Base-by-base conservation (phyloP, 2,797 vertebrate species). In the Notoglanidium macrostoma region DNA sequence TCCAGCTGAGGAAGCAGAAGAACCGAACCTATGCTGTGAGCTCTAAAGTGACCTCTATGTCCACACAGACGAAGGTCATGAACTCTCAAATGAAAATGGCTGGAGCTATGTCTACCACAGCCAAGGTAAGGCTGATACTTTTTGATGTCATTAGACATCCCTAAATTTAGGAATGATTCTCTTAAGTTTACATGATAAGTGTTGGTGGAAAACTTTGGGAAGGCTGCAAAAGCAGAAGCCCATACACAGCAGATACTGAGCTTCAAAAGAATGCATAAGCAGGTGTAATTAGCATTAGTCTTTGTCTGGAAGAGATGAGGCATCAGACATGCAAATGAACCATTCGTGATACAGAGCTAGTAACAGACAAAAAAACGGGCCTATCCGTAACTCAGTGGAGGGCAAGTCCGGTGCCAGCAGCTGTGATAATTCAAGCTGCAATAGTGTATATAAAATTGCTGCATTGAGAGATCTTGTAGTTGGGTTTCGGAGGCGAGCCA, bases 31-130 rank as follows among this genome's bases (percentile, higher is more conserved):
- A 98, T 0, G 97, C 98, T 0, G 98, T 99, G 85, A 99, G 98
- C 94, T 99, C 98, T 73, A 99, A 99, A 93, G 98, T 99, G 90
- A 99, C 97, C n/a, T 99, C 97, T 89, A 99, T 99, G 98, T 97
- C 97, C 0, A 98, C 97, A 7, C 97, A 99, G 91, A 97, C 98
- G 0, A 98, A 98, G 90, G 94, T 99, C 92, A 99, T 99, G 98
- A 99, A 98, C 94, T 99, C 98, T 46, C 98, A 99, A 92, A 98
- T 99, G 98, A 99, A 99, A 95, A 99, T 99, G 98, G 98, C 98
- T 0, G 97, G 97, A 78, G 98, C 98, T 81, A 99, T 99, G 98
- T 97, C 98, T 89, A 95, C 97, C 72, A 97, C 98, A 72, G 97
- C 98, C 83, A 99, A 99, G 95, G 98, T 99, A 94, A 95, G 93